Conservation (phyloP, 2,888 invertebrate species). For the Ormyrus pomaceus region DNA sequence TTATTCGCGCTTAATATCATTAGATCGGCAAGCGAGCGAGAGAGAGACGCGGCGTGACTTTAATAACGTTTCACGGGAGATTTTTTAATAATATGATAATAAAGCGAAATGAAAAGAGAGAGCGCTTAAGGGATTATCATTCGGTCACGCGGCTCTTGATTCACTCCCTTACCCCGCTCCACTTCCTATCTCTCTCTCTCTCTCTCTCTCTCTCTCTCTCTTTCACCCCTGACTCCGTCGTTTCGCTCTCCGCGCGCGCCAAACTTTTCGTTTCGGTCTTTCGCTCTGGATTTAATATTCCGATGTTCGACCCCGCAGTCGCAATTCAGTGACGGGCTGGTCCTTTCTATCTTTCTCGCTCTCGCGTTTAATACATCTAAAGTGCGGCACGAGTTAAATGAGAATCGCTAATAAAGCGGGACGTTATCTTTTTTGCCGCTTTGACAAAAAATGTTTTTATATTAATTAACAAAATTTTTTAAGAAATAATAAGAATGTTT, state of each 20-base stretch:
- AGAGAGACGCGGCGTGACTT: conserved; percentile 69
- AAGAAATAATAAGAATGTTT: too few species aligned
- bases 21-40: conserved; percentile 71
- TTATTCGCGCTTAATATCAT: conserved; percentile 72
- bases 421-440: too few species aligned
- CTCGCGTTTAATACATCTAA: conserved; percentile 8
- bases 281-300: conserved; percentile 52
- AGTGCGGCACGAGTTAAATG: conserved; percentile 8
- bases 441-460: too few species aligned
- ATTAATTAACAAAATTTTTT: too few species aligned
- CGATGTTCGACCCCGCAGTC: conserved; percentile 23
- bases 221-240: not conserved
- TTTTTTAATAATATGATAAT: conserved; percentile 76
- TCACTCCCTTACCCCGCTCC: conserved; percentile 39
- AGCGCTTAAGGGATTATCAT: conserved; percentile 72
- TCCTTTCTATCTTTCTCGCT: not conserved
- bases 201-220: not conserved
- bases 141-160: conserved; percentile 65
- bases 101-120: conserved; percentile 73
- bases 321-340: not conserved
- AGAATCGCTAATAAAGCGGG: conserved; percentile 26
- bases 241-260: not conserved
- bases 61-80: conserved; percentile 74
- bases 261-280: conserved; percentile 46
- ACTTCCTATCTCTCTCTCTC: conserved; percentile 23